Percentiles rank a stretch among this genome's conserved stretches.
These are phyloP conservation scores for Mycteria americana DNA, from an alignment of 2,797 vertebrate genomes.

Conservation along the genomic window DNA sequence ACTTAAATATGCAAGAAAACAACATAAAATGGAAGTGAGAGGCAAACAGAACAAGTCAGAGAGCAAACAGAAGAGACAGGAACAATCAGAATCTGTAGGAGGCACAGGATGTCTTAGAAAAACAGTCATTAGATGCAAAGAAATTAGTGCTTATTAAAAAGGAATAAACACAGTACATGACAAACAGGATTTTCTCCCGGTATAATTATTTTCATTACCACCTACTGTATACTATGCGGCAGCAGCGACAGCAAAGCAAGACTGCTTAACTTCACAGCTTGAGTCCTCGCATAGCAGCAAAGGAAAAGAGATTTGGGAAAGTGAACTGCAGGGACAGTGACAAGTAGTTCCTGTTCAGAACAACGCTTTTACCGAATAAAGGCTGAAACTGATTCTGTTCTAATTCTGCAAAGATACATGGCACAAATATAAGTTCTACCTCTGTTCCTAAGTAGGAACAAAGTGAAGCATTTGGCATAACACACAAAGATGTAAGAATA, in stretches of 20 bases:
- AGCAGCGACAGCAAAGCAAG: background rate
- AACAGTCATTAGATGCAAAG: background rate
- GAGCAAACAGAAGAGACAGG: background rate
- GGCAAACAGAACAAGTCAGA: background rate
- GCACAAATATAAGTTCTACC: background rate
- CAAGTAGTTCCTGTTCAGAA: background rate
- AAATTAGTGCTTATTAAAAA: background rate
- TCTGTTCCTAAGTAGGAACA: background rate
- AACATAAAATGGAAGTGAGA: background rate
- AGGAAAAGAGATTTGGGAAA: background rate
- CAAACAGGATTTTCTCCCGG: background rate
- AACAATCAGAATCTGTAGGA: background rate
- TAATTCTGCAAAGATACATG: background rate
- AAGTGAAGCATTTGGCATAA: no score
- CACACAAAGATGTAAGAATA: background rate
- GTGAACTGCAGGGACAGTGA: fast-evolving
- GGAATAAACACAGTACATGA: background rate
- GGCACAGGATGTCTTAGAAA: background rate
- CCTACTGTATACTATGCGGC: background rate
- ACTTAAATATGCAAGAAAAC: background rate
- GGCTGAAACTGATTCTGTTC: background rate
- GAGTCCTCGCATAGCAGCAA: no score
- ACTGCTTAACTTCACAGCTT: background rate
- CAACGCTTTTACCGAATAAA: fast-evolving
- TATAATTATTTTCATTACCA: background rate